Conservation (phyloP, 2,113 vertebrate genomes). For the Plecturocebus donacophilus region DNA sequence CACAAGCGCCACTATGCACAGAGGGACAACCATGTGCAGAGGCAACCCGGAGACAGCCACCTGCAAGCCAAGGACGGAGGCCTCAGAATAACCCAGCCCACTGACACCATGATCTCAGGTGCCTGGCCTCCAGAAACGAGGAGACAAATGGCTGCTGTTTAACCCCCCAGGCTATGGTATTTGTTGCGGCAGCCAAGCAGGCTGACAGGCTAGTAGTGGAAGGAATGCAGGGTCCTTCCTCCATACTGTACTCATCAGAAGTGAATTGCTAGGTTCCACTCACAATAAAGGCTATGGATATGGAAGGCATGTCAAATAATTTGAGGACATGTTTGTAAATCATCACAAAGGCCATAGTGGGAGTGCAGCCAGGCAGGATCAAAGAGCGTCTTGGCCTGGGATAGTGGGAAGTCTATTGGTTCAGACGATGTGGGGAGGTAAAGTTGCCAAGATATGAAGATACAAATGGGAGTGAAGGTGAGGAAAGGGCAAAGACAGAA, state of each 20-base stretch:
- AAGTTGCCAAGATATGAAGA: background rate
- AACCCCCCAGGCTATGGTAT: background rate
- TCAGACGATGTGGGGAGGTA: background rate
- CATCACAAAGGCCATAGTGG: background rate
- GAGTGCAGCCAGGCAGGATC: background rate
- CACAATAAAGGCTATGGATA: background rate
- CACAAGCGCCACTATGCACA: background rate
- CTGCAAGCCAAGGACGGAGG: background rate
- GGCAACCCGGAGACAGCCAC: background rate
- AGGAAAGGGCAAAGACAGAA: background rate
- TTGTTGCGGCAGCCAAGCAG: background rate
- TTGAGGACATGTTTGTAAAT: background rate
- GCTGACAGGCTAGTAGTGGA: background rate
- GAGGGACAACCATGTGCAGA: background rate
- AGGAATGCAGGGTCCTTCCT: background rate
- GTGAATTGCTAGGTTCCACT: background rate
- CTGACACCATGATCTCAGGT: background rate
- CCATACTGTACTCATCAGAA: background rate
- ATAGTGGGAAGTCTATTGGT: background rate
- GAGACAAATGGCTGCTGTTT: background rate
- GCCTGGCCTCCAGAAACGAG: background rate
- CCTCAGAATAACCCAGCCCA: background rate
- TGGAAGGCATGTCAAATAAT: background rate
- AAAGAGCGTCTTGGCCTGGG: background rate
- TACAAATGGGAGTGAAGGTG: background rate